phyloP scores from a whole-genome alignment of 2,888 invertebrate species.

The Uropetala carovei region DNA sequence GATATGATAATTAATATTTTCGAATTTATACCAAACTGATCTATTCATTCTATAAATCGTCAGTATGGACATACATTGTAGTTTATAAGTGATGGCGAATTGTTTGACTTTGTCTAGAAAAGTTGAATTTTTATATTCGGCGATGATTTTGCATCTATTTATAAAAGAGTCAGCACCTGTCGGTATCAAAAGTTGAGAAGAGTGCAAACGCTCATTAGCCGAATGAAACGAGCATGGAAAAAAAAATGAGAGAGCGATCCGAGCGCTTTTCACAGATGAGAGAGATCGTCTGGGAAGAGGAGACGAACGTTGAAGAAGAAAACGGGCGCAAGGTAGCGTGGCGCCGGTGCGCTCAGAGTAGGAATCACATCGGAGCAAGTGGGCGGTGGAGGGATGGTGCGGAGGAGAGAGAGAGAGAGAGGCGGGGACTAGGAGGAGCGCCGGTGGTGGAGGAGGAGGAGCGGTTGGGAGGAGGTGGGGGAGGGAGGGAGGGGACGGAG shows the following conservation, averaged over 20 bases:
- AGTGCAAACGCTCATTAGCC: no score
- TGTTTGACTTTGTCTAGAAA: no score
- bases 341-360: slow-evolving; percentile 36
- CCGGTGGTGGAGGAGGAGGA: background rate
- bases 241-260: background rate
- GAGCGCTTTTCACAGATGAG: slow-evolving; percentile 22
- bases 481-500: background rate
- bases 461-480: background rate
- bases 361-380: background rate
- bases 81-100: no score
- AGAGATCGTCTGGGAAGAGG: slow-evolving; percentile 9
- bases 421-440: background rate
- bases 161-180: no score
- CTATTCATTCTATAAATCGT: no score
- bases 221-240: no score
- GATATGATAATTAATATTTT: no score
- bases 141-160: no score
- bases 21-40: no score
- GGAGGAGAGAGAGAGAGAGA: background rate
- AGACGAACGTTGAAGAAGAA: background rate
- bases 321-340: slow-evolving; percentile 10
- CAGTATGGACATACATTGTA: no score
- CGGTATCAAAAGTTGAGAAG: no score
- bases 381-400: background rate
- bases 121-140: no score